A percentile compares a stretch with the other conserved stretches of the same genome.
Conservation (phyloP, 2,797 vertebrate genomes). For the Crenichthys baileyi region DNA sequence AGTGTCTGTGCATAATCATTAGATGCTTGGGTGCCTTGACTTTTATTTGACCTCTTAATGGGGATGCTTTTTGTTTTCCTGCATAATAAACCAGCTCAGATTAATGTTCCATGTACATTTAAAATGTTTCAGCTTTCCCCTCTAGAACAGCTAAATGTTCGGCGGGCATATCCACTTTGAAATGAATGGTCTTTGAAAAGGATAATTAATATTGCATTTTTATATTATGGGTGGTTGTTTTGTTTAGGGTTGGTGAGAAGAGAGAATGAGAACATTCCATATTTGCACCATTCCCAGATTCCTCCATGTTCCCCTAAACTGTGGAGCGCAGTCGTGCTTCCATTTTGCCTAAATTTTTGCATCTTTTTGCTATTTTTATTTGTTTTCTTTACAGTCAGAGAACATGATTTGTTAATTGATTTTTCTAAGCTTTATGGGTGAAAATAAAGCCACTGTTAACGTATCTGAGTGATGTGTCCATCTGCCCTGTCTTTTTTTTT, state of each 20-base stretch:
- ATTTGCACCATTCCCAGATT: conserved; percentile 19
- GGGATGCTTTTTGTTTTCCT: neutral
- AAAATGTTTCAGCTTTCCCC: neutral
- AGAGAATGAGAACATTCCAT: conserved; percentile 10
- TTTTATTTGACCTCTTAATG: neutral
- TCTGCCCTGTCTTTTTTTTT: neutral
- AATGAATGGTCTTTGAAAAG: neutral
- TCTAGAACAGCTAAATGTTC: neutral
- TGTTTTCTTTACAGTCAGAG: conserved; percentile 18
- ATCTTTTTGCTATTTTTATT: conserved; percentile 12
- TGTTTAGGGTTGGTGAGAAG: conserved; percentile 24
- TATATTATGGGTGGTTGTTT: conserved; percentile 10
- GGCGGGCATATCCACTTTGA: neutral
- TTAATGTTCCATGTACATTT: neutral
- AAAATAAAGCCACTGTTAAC: neutral
- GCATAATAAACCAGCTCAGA: neutral
- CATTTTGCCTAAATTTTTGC: conserved; percentile 8
- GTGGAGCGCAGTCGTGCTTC: neutral
- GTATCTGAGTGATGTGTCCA: neutral
- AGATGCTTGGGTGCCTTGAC: neutral
- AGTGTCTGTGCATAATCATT: neutral
- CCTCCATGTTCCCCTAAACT: conserved; percentile 11
- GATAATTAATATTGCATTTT: neutral
- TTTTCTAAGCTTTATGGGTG: neutral
- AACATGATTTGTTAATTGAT: neutral